phyloP scores from a whole-genome alignment of 2,113 vertebrate genomes.

The Trinectes maculatus region DNA sequence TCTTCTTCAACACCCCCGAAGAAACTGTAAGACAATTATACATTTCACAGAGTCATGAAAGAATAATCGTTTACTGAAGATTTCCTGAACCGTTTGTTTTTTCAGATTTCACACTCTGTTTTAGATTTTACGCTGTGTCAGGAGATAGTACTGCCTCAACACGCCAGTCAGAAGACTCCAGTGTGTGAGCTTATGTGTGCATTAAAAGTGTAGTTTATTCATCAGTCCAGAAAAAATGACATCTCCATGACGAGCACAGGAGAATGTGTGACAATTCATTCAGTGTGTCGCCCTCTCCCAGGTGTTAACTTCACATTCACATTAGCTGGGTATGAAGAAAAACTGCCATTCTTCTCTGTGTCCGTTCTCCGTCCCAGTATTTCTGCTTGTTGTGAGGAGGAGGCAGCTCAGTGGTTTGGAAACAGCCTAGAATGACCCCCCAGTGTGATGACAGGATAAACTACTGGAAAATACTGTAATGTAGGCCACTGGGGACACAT shows the following conservation, averaged over 20 bases:
- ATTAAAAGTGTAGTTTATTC: no score
- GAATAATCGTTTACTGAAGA: no score
- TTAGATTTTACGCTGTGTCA: neutral
- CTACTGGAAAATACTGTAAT: conserved; percentile 34
- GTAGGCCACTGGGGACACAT: conserved; percentile 1
- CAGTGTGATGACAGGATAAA: conserved; percentile 36
- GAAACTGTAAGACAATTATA: no score
- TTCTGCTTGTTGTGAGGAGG: conserved; percentile 34
- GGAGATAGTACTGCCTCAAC: neutral
- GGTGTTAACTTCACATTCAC: conserved; percentile 9
- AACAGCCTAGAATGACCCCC: conserved; percentile 43
- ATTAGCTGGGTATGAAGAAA: conserved; percentile 29
- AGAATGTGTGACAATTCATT: neutral
- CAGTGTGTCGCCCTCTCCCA: neutral
- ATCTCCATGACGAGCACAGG: neutral
- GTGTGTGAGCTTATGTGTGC: neutral
- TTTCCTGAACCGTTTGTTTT: no score
- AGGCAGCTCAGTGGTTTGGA: conserved; percentile 46
- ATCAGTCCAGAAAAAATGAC: no score
- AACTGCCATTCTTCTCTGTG: conserved; percentile 6
- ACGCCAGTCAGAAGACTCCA: neutral
- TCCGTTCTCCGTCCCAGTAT: conserved; percentile 11
- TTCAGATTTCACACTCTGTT: conserved; percentile 5
- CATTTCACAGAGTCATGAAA: no score
- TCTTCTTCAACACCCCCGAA: no score